Evolutionary conservation across 2,797 vertebrate genomes (phyloP), one percentile per base, ranked within the genome.

Genomic region (Sebastes alutus): DNA sequence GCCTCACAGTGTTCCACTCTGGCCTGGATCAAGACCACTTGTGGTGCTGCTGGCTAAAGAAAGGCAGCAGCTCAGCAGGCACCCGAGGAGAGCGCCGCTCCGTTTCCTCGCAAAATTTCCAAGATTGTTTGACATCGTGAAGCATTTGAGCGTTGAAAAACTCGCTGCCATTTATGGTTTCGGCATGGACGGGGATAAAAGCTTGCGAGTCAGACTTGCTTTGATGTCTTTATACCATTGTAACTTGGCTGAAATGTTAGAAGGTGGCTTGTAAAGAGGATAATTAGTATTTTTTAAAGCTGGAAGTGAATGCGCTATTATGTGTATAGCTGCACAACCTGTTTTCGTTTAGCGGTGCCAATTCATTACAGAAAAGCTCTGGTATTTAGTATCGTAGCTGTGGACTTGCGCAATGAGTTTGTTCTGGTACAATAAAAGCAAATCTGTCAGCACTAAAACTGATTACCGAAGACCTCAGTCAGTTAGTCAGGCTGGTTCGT

Each of bases 1-100:
- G 84, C 75, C 87, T 84, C 71, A 77, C 78, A 73, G 87, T 65
- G 63, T 58, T 68, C 67, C 46, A 27, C 84, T 93, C 87, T 65
- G 83, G 85, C 84, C 86, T 80, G 83, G 86, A 90, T 91, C 88
- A 84, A 86, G 79, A 88, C 88, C 90, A 89, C 87, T 92, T 89
- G 89, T 90, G 84, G 88, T 87, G 82, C 76, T 75, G 87, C 76
- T 75, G 87, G 79, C 83, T 85, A 75, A 85, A 87, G 88, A 85
- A 91, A 92, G 85, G 88, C 64, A 46, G 78, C 55, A 81, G 80
- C 88, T 89, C 87, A 90, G 89, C 88, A 87, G 76, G 85, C 71
- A 70, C 64, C 79, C 60, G 23, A 75, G 68, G 78, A 92, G 73
- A 82, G 62, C 64, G 13, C 38, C n/a, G 78, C 73, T 77, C 80